These are phyloP conservation scores for Arizona elegans DNA, from an alignment of 2,113 vertebrate species.

Conservation along the genomic window DNA sequence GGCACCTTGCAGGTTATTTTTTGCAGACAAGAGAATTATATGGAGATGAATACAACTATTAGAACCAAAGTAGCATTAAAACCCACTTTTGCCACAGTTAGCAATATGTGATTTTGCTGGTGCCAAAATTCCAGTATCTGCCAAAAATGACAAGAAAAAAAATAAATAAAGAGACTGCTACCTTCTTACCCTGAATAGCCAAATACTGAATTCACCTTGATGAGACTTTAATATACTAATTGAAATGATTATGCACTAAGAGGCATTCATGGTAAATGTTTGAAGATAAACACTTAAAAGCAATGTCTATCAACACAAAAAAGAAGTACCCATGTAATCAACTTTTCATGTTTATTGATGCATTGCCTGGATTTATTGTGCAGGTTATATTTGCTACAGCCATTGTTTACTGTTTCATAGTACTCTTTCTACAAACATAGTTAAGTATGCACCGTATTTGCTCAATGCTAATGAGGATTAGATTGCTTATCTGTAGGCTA, in stretches of 20 bases:
- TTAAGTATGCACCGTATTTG: not conserved
- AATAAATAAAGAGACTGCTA: not conserved
- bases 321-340: not conserved
- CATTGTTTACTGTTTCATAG: not conserved
- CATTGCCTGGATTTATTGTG: not conserved
- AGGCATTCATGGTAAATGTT: not conserved
- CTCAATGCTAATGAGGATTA: not conserved
- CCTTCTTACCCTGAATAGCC: not conserved
- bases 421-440: not conserved
- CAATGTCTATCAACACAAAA: not conserved
- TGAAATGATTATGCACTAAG: not conserved
- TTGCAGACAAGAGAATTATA: not conserved
- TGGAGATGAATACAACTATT: not conserved
- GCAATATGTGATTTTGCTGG: not conserved
- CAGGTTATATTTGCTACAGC: not conserved
- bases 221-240: not conserved
- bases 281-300: slow-evolving; percentile 2
- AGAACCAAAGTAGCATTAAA: not conserved
- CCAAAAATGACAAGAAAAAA: not conserved
- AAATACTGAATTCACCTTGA: not conserved
- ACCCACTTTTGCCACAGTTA: not conserved
- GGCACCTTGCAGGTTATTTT: not conserved
- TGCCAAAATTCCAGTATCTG: not conserved
- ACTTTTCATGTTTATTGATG: not conserved
- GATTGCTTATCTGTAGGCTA: not conserved